Base-by-base conservation (phyloP, 2,113 vertebrate genomes). In the Meleagris gallopavo region DNA sequence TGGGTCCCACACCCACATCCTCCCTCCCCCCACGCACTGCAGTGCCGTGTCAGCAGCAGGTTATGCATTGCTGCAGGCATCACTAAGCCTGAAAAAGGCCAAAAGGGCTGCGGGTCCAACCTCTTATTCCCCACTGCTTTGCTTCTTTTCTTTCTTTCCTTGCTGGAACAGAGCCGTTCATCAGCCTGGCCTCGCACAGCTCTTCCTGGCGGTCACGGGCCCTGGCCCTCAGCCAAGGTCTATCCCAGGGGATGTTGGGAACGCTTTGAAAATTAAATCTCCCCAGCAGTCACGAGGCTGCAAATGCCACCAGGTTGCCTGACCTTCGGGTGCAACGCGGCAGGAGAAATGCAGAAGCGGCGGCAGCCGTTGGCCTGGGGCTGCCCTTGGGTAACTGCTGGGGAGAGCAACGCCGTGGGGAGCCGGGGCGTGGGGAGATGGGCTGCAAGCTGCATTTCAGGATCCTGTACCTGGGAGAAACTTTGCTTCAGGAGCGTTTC, bases 241-340 rank as follows among this genome's bases (percentile, higher is more conserved):
- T 24, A 4, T 90, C 95, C 94, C 80, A 4, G 54, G 87, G 87
- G 94, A 88, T 7, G 83, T 29, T 21, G 66, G 88, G 91, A 94
- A 52, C 1, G 43, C 89, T 97, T 90, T 94, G 97, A 91, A 93
- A 94, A 96, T 93, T 50, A 66, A 93, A 94, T 94, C 96, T 91
- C 96, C 81, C 92, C 41, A 86, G 90, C 89, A 40, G 93, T 93
- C 90, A 86, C 6, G 17, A 86, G 94, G 94, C 94, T 95, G 93
- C 84, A 87, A 89, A 94, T 48, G 93, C 82, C 83, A 50, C 2
- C 58, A 57, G 76, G 95, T 43, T 73, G 84, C 60, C 36, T 94
- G 96, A 96, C 95, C 96, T 74, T 74, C 80, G 92, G 95, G 78
- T 93, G 96, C 76, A 93, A 93, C 95, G 61, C 86, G 1, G 83